Evolutionary conservation across 2,888 invertebrate genomes (phyloP).

Genomic region (Nomada goodeniana): DNA sequence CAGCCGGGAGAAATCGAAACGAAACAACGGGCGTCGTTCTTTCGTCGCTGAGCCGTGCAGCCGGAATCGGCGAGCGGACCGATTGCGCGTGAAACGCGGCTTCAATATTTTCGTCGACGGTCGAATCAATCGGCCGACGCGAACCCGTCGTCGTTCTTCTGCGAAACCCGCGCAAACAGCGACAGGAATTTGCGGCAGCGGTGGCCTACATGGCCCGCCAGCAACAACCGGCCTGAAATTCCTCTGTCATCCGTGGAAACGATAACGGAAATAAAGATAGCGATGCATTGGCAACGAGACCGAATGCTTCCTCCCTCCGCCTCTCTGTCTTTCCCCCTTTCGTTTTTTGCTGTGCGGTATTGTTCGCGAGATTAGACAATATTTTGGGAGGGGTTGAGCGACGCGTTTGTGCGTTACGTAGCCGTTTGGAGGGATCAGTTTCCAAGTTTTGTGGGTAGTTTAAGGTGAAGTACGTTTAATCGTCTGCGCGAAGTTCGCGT

Average conservation of each 20-base stretch:
- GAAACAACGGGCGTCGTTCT: slow-evolving; percentile 19
- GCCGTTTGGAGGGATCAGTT: no score
- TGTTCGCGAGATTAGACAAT: slow-evolving; percentile 2
- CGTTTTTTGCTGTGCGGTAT: not conserved
- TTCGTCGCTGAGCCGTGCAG: slow-evolving; percentile 26
- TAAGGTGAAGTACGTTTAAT: no score
- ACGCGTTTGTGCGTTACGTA: not conserved
- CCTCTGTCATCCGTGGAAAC: slow-evolving; percentile 12
- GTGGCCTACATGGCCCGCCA: not conserved
- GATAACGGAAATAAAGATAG: slow-evolving; percentile 8
- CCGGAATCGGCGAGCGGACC: slow-evolving; percentile 17
- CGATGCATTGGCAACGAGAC: not conserved
- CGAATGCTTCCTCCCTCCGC: not conserved
- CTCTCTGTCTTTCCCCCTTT: no score
- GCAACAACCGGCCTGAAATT: slow-evolving; percentile 7
- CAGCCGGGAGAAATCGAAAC: slow-evolving; percentile 7
- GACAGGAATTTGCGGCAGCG: slow-evolving; percentile 23
- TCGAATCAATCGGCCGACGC: slow-evolving; percentile 39
- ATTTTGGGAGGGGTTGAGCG: not conserved
- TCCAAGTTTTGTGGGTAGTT: no score
- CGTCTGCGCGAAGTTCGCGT: no score
- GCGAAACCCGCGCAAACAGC: slow-evolving; percentile 38
- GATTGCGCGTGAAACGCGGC: slow-evolving; percentile 50
- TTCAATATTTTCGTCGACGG: slow-evolving; percentile 37
- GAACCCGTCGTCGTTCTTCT: slow-evolving; percentile 34